Conservation (phyloP, 2,113 vertebrate species). For the Stomatorhinus ivindoensis region DNA sequence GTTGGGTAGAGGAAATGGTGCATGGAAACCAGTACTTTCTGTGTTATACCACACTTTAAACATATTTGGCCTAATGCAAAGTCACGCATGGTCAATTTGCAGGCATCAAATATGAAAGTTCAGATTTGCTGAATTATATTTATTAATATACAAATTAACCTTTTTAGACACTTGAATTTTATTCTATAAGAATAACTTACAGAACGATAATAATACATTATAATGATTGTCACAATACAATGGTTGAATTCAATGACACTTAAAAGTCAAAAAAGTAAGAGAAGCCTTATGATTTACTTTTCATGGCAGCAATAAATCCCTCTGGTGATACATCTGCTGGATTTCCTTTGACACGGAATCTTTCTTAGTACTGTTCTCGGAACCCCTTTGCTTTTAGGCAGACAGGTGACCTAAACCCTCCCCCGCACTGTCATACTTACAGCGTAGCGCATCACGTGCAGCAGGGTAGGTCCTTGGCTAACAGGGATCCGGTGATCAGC, state of each 20-base stretch:
- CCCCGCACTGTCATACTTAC: no score
- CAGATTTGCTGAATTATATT: background rate
- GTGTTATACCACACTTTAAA: background rate
- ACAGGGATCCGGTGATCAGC: background rate
- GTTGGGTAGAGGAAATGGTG: background rate
- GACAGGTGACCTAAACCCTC: background rate
- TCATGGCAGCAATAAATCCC: background rate
- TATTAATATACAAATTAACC: background rate
- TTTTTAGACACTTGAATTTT: background rate
- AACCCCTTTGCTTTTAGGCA: background rate
- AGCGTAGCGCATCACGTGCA: background rate
- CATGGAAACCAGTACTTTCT: background rate
- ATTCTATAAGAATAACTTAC: background rate
- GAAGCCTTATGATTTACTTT: background rate
- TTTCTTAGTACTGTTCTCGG: background rate
- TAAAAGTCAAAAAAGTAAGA: background rate
- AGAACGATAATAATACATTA: background rate
- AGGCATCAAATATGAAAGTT: background rate
- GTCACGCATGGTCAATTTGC: background rate
- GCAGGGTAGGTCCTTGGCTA: background rate
- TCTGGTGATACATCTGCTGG: background rate
- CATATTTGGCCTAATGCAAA: background rate
- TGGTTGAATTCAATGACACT: background rate
- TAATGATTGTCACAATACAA: background rate
- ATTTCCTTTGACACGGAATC: background rate